Evolutionary conservation across 2,888 invertebrate genomes (phyloP).

Genomic region (Heliconius charithonia): DNA sequence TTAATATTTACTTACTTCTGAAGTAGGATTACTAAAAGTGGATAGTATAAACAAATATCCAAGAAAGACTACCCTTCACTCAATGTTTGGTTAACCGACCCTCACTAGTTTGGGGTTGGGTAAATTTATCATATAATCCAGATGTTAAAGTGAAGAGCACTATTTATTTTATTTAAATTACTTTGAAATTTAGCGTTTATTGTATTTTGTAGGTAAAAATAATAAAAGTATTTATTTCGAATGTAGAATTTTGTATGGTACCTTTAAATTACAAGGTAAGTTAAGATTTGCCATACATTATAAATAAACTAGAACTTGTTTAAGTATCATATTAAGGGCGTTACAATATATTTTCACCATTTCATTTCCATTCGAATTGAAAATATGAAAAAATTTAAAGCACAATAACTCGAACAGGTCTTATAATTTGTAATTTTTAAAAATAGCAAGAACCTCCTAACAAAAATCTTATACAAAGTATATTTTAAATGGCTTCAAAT

Average conservation of each 20-base stretch:
- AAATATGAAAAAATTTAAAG: too few relatives aligned
- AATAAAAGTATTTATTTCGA: background rate
- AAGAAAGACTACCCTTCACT: background rate
- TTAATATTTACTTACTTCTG: background rate
- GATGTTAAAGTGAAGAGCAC: background rate
- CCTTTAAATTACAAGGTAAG: too few relatives aligned
- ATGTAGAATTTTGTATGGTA: too few relatives aligned
- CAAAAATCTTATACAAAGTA: background rate
- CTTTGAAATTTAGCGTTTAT: background rate
- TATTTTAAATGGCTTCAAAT: background rate
- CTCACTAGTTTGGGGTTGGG: slow-evolving; percentile 1
- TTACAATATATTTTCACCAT: too few relatives aligned
- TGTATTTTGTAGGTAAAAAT: background rate
- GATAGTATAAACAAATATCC: background rate
- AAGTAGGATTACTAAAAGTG: background rate
- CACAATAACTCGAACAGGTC: background rate
- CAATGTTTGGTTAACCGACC: slow-evolving; percentile 19
- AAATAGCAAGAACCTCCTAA: too few relatives aligned
- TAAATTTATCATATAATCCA: slow-evolving; percentile 5
- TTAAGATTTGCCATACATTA: too few relatives aligned
- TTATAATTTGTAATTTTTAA: too few relatives aligned
- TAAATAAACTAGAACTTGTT: too few relatives aligned
- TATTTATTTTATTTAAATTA: slow-evolving; percentile 15
- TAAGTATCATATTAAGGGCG: too few relatives aligned
- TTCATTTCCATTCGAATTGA: too few relatives aligned